phyloP scores from a whole-genome alignment of 2,113 vertebrate species.

The Cromileptes altivelis region DNA sequence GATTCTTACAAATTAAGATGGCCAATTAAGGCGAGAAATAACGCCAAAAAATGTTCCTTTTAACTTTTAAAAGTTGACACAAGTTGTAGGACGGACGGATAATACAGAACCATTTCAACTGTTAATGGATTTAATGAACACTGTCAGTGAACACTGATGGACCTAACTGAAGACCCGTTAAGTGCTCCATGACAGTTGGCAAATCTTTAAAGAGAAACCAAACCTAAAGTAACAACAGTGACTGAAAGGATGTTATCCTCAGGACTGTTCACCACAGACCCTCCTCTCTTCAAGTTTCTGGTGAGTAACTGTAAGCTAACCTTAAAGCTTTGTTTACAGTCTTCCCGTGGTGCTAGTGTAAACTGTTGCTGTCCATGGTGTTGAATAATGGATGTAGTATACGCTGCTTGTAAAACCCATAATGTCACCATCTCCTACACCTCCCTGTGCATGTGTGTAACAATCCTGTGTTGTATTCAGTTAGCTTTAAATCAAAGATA shows the following conservation, averaged over 20 bases:
- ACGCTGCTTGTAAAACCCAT: no score
- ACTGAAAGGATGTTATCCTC: background rate
- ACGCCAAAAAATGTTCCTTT: no score
- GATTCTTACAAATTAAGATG: no score
- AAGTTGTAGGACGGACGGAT: background rate
- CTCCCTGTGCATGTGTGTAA: no score
- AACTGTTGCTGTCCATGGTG: background rate
- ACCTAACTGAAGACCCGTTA: background rate
- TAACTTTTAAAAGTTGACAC: no score
- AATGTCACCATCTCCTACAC: no score
- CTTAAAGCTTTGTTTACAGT: background rate
- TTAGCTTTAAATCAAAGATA: no score
- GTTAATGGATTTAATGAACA: background rate
- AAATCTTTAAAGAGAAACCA: no score
- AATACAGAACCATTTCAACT: background rate
- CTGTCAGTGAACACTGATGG: background rate
- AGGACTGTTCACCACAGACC: background rate
- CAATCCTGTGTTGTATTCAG: no score
- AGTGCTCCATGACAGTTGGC: no score
- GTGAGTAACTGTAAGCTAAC: background rate
- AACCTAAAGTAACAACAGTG: background rate
- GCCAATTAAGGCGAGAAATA: no score
- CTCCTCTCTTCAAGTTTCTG: background rate
- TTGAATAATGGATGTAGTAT: background rate
- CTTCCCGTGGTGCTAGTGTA: background rate